These are phyloP conservation scores for Actinostola sp. DNA, from an alignment of 92 coral and sea anemone genomes.

Conservation along the genomic window DNA sequence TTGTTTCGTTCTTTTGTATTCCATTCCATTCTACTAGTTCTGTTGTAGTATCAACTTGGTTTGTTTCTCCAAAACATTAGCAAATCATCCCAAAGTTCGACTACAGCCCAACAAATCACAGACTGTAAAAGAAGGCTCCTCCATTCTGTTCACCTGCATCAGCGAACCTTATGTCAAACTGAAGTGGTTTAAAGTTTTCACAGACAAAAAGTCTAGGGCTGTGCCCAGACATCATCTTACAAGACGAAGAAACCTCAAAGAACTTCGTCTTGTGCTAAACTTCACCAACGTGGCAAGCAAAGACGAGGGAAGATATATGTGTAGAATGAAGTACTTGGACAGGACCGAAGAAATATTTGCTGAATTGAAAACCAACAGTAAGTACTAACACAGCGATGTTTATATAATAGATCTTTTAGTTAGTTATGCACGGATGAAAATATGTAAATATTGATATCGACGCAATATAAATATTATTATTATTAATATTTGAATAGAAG, in stretches of 20 bases:
- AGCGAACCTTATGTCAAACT: conserved; percentile 1
- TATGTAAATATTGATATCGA: neutral
- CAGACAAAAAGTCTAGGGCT: neutral
- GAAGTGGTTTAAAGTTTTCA: conserved; percentile 6
- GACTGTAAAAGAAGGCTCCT: neutral
- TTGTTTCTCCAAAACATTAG: too few relatives aligned
- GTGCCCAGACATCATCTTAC: neutral
- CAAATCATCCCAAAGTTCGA: neutral
- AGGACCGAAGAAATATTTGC: neutral
- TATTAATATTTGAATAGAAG: too few relatives aligned
- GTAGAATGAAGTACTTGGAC: conserved; percentile 13
- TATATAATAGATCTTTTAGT: neutral
- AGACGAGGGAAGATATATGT: conserved; percentile 3
- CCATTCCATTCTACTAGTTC: too few relatives aligned
- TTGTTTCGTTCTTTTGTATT: too few relatives aligned
- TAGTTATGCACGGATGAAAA: neutral
- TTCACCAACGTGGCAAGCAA: neutral
- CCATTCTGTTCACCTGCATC: neutral
- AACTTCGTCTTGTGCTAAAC: neutral
- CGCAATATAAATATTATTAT: too few relatives aligned
- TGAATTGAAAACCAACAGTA: neutral
- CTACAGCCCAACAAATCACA: neutral
- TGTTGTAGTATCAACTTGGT: too few relatives aligned
- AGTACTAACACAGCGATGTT: neutral
- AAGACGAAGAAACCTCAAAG: neutral